Conservation (phyloP, 2,113 vertebrate species). For the Diadophis punctatus region DNA sequence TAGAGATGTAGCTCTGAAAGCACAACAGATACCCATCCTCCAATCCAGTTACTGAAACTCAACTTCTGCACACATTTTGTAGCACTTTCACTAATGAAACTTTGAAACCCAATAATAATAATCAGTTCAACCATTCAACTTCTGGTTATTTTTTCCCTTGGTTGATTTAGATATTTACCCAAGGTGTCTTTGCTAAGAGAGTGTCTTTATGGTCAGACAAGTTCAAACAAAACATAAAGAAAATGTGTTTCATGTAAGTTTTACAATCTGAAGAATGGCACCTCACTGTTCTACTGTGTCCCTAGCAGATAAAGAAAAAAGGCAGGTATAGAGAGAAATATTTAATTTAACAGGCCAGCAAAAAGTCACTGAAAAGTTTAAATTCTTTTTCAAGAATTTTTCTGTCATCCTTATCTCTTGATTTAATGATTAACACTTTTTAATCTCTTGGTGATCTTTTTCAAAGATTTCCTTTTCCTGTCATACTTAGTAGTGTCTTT, state of each 20-base stretch:
- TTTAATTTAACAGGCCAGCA: slow-evolving; percentile 26
- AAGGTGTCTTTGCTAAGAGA: slow-evolving; percentile 41
- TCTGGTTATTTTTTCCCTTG: background rate
- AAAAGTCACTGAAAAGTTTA: slow-evolving; percentile 5
- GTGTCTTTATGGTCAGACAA: slow-evolving; percentile 36
- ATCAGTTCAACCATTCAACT: slow-evolving; percentile 48
- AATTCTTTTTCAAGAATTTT: slow-evolving; percentile 6
- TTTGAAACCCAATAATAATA: slow-evolving; percentile 45
- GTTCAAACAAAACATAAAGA: slow-evolving; percentile 52
- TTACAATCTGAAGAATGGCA: slow-evolving; percentile 47
- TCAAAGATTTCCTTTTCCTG: background rate
- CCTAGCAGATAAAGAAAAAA: slow-evolving; percentile 10
- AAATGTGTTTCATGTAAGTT: slow-evolving; percentile 53
- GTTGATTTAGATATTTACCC: slow-evolving; percentile 42
- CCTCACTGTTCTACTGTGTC: slow-evolving; percentile 35
- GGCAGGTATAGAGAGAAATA: slow-evolving; percentile 21
- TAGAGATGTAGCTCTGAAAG: slow-evolving; percentile 23
- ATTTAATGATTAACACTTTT: background rate
- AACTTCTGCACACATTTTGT: slow-evolving; percentile 28
- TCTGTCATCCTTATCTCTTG: background rate
- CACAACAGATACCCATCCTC: background rate
- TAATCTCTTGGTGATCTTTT: background rate
- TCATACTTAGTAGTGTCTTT: background rate
- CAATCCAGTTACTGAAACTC: slow-evolving; percentile 37
- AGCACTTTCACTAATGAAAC: slow-evolving; percentile 51